Base-by-base conservation (phyloP, 2,888 invertebrate genomes). In the Drosophila putrida region DNA sequence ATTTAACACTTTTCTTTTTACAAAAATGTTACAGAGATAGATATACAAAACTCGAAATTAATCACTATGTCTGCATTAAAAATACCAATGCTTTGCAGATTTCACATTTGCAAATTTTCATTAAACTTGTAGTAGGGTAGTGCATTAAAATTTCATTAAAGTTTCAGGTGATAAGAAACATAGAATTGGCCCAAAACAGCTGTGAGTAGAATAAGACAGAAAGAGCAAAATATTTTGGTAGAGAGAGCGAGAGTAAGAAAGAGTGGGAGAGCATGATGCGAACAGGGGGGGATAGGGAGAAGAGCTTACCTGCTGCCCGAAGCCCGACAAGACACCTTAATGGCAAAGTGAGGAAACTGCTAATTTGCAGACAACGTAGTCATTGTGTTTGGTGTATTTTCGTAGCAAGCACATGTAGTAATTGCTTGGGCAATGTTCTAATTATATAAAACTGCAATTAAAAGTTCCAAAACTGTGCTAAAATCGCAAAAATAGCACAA, bases 271-370 rank as follows among this genome's bases (percentile, higher is more conserved):
- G 65, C 38, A 54, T 43, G 58, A 60, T 25, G 33, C 53, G 54
- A 35, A 36, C 13, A 20, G 1, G 33, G 35, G 55, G 55, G 55
- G 36, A 44, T 44, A 44, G 25, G 55, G 38, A 66, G 53, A 47
- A 47, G 62, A 79, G 68, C 78, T 79, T 78, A 78, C 79, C 78
- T 79, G 80, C 72, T 75, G 71, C 63, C 78, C 79, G 77, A 71
- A 77, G 79, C 77, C 79, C 71, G 77, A 65, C 75, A 78, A 77
- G 71, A 75, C 58, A 74, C 67, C 67, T 71, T 62, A 63, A 64
- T 79, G 46, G 60, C 51, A 68, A 78, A 54, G 47, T 63, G 61
- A 53, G 53, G 54, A 63, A 80, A 74, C 39, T 67, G 53, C 57
- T 67, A 78, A 75, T 74, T 77, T 71, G 64, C 62, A 69, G 50